phyloP scores from a whole-genome alignment of 1,140 invertebrate species.

The Lepidurus arcticus region DNA sequence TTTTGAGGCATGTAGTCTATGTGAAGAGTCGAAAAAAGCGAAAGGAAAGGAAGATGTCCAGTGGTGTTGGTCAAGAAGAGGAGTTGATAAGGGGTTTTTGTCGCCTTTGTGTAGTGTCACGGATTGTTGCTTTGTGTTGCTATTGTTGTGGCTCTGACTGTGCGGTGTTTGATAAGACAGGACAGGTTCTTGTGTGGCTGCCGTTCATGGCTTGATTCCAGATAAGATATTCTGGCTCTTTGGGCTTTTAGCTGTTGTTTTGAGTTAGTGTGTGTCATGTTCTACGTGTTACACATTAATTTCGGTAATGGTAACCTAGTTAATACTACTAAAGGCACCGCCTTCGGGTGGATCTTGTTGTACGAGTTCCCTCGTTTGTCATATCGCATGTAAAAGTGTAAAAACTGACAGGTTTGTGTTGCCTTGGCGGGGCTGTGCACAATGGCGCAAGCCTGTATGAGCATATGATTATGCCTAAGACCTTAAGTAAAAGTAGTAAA shows the following conservation, averaged over 20 bases:
- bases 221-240: background rate
- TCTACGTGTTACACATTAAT: background rate
- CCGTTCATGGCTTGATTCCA: background rate
- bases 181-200: background rate
- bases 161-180: background rate
- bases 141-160: background rate
- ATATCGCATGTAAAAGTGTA: background rate
- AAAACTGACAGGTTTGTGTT: background rate
- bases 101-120: background rate
- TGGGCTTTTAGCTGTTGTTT: background rate
- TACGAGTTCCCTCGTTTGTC: background rate
- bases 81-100: background rate
- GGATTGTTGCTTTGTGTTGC: background rate
- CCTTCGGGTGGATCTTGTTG: background rate
- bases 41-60: background rate
- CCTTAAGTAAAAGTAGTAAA: slow-evolving; percentile 13
- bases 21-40: background rate
- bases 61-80: background rate
- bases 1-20: background rate
- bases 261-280: slow-evolving; percentile 4
- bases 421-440: background rate
- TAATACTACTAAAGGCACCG: background rate
- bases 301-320: slow-evolving; percentile 3
- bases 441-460: background rate
- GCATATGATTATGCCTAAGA: slow-evolving; percentile 2